Evolutionary conservation across 2,113 vertebrate species (phyloP), one percentile per base, ranked within the genome.

Genomic region (Circaetus gallicus): DNA sequence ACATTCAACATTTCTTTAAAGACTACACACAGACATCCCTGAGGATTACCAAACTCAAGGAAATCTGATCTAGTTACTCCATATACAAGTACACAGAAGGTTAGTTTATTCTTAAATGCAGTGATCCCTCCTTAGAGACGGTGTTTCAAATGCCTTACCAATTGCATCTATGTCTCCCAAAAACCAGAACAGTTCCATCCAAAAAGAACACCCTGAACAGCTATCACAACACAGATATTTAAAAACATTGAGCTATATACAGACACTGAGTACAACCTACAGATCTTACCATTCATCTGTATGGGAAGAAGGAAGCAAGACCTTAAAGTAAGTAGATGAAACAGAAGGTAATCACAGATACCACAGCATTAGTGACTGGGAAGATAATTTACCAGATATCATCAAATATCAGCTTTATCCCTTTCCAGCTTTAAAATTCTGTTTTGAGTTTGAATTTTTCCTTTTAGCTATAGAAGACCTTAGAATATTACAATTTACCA

Each of bases 221-320:
- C 16, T 56, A 49, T 13, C 38, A 29, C 25, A 36, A 22, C 31
- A 34, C 3, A 61, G 28, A 5, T 52, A 49, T 28, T 58, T 22
- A 36, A 83, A 74, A 31, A 21, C 32, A 28, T 1, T 4, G n/a
- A 79, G 31, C 82, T 67, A 22, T 8, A 8, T 0, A 5, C 0
- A 6, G 61, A 89, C 43, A 34, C n/a, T 17, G 40, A 80, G 58
- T 8, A 21, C 0, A 6, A 52, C 26, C 50, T 56, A 47, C 79
- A 71, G 82, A 94, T 73, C 31, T 70, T n/a, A 42, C 4, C 22
- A 5, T n/a, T 55, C 55, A 43, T 13, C 78, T 38, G 8, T 9
- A 17, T 0, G 16, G 38, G 62, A 56, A 78, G 47, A 59, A 66
- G 8, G 53, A 87, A 79, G 42, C 29, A 62, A 50, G 55, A 49